These are phyloP conservation scores for Caenorhabditis afra DNA, from an alignment of 2,888 invertebrate species.

Conservation along the genomic window DNA sequence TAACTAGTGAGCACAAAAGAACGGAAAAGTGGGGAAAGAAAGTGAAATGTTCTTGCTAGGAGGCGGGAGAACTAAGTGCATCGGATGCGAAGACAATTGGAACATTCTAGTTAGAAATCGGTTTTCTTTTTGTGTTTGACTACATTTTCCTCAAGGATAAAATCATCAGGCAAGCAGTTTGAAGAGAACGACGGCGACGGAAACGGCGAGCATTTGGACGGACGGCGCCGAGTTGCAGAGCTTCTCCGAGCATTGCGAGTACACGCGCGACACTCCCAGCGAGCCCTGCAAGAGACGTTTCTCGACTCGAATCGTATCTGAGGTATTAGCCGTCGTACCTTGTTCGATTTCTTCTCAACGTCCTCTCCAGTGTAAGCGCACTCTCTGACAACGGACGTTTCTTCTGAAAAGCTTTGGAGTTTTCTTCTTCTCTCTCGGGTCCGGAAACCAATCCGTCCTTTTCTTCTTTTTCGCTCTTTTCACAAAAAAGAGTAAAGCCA, in stretches of 20 bases:
- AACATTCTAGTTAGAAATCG: conserved; percentile 22
- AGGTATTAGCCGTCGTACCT: conserved; percentile 36
- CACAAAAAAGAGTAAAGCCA: background rate
- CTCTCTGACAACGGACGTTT: conserved; percentile 66
- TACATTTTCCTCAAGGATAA: background rate
- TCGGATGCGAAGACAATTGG: conserved; percentile 43
- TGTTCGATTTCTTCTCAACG: conserved; percentile 62
- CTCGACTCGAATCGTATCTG: too few species aligned
- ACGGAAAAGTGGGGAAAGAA: conserved; percentile 10
- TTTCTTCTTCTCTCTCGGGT: background rate
- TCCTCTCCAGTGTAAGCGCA: conserved; percentile 72
- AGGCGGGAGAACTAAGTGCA: conserved; percentile 25
- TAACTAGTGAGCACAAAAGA: conserved; percentile 27
- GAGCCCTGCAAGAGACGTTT: conserved; percentile 61
- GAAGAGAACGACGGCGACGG: conserved; percentile 22
- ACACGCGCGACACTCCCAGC: conserved; percentile 59
- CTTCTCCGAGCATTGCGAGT: conserved; percentile 63
- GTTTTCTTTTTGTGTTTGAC: background rate
- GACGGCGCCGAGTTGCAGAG: conserved; percentile 63
- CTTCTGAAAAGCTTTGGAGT: conserved; percentile 60
- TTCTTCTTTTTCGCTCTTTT: conserved; percentile 18
- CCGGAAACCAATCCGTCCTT: conserved; percentile 10
- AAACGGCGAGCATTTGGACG: conserved; percentile 34
- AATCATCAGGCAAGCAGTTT: conserved; percentile 22
- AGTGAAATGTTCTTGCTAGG: conserved; percentile 53